Conservation (phyloP, 2,113 vertebrate species). For the Corythaixoides concolor region DNA sequence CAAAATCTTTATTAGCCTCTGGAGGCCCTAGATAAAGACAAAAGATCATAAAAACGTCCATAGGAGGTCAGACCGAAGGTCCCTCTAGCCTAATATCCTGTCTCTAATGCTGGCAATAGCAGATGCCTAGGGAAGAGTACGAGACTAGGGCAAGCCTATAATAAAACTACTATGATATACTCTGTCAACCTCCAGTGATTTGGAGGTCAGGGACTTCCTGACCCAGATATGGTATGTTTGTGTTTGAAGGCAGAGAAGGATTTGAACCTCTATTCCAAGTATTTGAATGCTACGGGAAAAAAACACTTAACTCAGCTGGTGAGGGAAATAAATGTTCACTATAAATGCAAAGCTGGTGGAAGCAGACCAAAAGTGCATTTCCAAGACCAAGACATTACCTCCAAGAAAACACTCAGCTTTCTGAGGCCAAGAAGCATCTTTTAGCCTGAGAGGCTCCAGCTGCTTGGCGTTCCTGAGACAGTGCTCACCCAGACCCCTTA, state of each 20-base stretch:
- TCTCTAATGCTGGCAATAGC: slow-evolving; percentile 10
- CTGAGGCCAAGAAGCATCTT: background rate
- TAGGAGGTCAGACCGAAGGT: slow-evolving; percentile 37
- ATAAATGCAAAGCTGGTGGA: slow-evolving; percentile 1
- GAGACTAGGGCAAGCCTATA: background rate
- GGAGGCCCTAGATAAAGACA: slow-evolving; percentile 42
- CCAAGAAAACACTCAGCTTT: background rate
- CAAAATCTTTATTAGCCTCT: slow-evolving; percentile 37
- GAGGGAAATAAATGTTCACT: background rate
- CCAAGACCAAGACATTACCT: background rate
- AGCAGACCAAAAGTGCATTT: slow-evolving; percentile 3
- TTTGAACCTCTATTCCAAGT: background rate
- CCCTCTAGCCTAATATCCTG: background rate
- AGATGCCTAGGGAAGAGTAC: slow-evolving; percentile 16
- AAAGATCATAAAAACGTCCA: slow-evolving; percentile 29
- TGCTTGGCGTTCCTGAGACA: background rate
- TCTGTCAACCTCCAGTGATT: slow-evolving; percentile 7
- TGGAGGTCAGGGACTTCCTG: slow-evolving; percentile 51
- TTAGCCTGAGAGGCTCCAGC: background rate
- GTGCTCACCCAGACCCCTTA: background rate
- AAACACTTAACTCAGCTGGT: background rate
- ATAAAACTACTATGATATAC: background rate
- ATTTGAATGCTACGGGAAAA: slow-evolving; percentile 2
- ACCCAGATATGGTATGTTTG: slow-evolving; percentile 44
- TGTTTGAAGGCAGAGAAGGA: slow-evolving; percentile 17